Base-by-base conservation (phyloP, 92 coral and sea anemone species). In the Anthopleura xanthogrammica region DNA sequence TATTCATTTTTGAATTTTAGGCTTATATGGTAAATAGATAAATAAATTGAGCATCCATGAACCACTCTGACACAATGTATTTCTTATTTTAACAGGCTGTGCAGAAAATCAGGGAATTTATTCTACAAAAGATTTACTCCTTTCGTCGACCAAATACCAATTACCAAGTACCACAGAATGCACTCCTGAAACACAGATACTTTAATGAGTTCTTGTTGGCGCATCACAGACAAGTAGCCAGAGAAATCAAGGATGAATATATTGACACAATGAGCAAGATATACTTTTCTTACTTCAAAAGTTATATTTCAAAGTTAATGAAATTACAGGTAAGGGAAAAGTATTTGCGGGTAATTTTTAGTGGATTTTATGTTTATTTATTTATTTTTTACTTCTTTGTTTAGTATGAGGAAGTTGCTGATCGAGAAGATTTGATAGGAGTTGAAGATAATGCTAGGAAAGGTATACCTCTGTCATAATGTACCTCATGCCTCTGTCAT, bases 211-310 rank as follows among this genome's bases (percentile, higher is more conserved):
- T 96, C 75, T 66, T 96, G 42, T 83, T 94, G 91, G 95, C 94
- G 2, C 99, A 94, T 82, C 99, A 96, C 84, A 92, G 99, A 41
- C 99, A 96, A 86, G 99, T 96, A 41, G 98, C 99, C 6, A 87
- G 97, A 77, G 99, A 96, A 76, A 90, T 96, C 60, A 88, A 83
- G 75, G 99, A 96, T 42, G 99, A 96, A 78, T 96, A 96, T 76
- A 83, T 96, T 56, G 99, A 96, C 88, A 96, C 99, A 2, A 94
- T 96, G 93, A 94, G 99, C 90, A 96, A 96, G 86, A 92, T 96
- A 66, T 96, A 96, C 80, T 96, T 94, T 71, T 94, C 99, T 2
- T 96, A 96, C 83, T 96, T 96, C 86, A 96, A 96, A 85, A 88
- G 96, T 17, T 96, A 94, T 87, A 92, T 96, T 79, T 78, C 89